phyloP scores from a whole-genome alignment of 2,888 invertebrate genomes.

The Athripsodes cinereus region DNA sequence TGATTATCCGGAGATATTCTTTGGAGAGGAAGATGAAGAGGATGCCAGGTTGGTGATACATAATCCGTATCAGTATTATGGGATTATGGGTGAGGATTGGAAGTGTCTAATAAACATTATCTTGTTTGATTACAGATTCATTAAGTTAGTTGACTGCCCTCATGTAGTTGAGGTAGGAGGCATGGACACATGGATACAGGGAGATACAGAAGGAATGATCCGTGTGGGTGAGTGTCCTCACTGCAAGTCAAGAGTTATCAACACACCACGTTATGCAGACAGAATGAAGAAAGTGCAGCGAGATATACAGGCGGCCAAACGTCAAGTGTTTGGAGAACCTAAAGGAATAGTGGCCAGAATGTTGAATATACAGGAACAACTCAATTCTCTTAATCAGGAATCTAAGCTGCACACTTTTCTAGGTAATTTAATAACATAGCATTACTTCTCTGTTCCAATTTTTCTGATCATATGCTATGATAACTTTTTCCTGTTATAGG shows the following conservation, averaged over 20 bases:
- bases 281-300: constrained; percentile 39
- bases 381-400: no score
- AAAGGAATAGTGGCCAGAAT: not conserved
- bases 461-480: no score
- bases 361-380: not conserved
- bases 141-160: constrained; percentile 48
- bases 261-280: constrained; percentile 52
- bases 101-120: no score
- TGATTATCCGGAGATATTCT: constrained; percentile 40
- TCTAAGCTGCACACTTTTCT: no score
- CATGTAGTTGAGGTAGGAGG: constrained; percentile 45
- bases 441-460: no score
- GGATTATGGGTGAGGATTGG: no score
- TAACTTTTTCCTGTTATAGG: no score
- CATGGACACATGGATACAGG: constrained; percentile 42
- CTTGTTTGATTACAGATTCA: constrained; percentile 36
- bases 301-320: constrained; percentile 43
- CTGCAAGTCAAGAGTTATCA: constrained; percentile 54
- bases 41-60: constrained; percentile 40
- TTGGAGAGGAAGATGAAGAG: constrained; percentile 48
- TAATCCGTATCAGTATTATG: no score
- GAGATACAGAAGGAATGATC: constrained; percentile 33
- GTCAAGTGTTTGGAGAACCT: constrained; percentile 31
- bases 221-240: constrained; percentile 44
- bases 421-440: no score